Conservation (phyloP, 2,888 invertebrate genomes). For the Cloeon dipterum region DNA sequence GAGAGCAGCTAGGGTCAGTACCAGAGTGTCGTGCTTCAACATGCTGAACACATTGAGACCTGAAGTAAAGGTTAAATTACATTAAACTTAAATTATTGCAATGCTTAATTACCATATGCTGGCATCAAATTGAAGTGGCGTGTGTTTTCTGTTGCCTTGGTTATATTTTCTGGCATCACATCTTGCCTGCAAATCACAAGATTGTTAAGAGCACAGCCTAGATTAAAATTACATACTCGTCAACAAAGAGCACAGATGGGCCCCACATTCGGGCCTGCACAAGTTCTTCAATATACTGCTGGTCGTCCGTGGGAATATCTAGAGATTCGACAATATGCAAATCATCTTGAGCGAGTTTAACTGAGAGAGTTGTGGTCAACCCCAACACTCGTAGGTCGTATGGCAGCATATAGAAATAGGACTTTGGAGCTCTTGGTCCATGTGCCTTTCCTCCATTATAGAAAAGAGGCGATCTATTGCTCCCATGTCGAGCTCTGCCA, state of each 20-base stretch:
- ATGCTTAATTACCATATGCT: conserved; percentile 39
- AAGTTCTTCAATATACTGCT: conserved; percentile 52
- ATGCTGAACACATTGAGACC: conserved; percentile 86
- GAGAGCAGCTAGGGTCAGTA: conserved; percentile 64
- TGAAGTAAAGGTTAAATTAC: conserved; percentile 11
- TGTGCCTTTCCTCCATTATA: conserved; percentile 63
- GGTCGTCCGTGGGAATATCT: conserved; percentile 63
- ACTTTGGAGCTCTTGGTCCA: conserved; percentile 77
- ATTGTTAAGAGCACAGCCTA: not conserved
- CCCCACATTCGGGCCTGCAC: conserved; percentile 83
- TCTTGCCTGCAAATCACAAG: conserved; percentile 26
- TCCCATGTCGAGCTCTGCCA: conserved; percentile 80
- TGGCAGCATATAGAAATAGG: conserved; percentile 86
- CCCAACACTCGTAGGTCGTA: conserved; percentile 53
- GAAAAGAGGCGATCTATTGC: conserved; percentile 73
- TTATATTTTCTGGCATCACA: conserved; percentile 69
- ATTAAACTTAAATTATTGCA: not conserved
- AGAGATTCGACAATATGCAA: conserved; percentile 71
- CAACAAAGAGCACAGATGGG: conserved; percentile 79
- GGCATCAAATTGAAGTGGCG: conserved; percentile 86
- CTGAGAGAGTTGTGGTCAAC: conserved; percentile 57
- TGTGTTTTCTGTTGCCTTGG: conserved; percentile 53
- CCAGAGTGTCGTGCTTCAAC: conserved; percentile 85
- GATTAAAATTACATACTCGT: conserved; percentile 39
- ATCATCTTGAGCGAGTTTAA: conserved; percentile 90